phyloP scores from a whole-genome alignment of 2,888 invertebrate genomes.

The Kryphioiulus occultus region DNA sequence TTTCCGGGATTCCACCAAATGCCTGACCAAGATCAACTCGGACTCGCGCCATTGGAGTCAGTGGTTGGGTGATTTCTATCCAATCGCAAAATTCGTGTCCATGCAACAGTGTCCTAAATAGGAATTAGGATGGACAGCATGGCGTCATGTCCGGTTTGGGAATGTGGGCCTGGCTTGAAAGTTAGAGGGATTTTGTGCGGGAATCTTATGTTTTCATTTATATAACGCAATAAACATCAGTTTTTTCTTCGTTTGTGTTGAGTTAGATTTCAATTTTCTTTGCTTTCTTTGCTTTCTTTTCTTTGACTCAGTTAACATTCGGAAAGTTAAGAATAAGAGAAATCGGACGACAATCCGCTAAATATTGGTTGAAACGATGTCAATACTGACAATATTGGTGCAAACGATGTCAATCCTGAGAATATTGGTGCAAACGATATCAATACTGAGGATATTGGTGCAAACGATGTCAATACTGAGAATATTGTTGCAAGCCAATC shows the following conservation, averaged over 20 bases:
- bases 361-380: too few species aligned
- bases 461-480: too few species aligned
- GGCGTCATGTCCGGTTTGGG: neutral
- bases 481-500: too few species aligned
- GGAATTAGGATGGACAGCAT: neutral
- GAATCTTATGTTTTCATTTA: neutral
- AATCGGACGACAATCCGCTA: too few species aligned
- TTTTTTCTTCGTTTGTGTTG: neutral
- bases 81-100: neutral
- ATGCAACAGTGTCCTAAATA: neutral
- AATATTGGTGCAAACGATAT: too few species aligned
- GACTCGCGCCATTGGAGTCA: neutral
- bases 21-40: neutral
- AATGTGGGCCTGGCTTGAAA: neutral
- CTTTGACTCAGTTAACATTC: too few species aligned
- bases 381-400: too few species aligned
- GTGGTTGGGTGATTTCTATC: neutral
- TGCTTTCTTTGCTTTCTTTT: too few species aligned
- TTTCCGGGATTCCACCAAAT: conserved; percentile 35
- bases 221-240: neutral
- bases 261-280: too few species aligned
- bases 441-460: too few species aligned
- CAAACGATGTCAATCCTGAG: too few species aligned
- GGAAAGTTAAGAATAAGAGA: too few species aligned
- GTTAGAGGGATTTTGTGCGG: neutral